phyloP scores from a whole-genome alignment of 2,888 invertebrate species.

The Mythimna lalbum region DNA sequence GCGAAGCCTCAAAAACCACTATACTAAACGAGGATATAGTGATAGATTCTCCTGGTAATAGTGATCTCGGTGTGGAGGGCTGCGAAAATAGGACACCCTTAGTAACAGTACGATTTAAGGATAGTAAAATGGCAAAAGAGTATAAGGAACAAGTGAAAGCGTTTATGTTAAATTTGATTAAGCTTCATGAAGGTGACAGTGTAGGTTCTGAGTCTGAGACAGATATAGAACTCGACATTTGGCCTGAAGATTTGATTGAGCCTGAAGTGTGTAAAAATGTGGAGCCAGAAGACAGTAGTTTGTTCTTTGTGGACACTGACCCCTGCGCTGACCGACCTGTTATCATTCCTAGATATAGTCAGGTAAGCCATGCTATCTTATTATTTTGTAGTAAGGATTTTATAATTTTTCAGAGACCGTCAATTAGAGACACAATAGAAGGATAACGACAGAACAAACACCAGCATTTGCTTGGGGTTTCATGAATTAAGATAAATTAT shows the following conservation, averaged over 20 bases:
- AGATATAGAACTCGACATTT: constrained; percentile 83
- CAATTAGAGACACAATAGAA: no score
- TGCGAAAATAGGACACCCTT: constrained; percentile 84
- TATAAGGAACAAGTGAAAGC: constrained; percentile 86
- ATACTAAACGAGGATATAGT: constrained; percentile 81
- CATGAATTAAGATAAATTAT: no score
- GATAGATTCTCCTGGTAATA: constrained; percentile 81
- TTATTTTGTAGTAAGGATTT: neutral
- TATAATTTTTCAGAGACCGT: no score
- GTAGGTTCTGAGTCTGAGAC: constrained; percentile 75
- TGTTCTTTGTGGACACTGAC: constrained; percentile 86
- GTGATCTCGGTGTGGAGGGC: constrained; percentile 79
- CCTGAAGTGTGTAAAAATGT: constrained; percentile 38
- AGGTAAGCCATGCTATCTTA: constrained; percentile 70
- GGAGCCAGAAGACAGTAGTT: constrained; percentile 67
- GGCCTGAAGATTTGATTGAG: constrained; percentile 82
- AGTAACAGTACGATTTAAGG: constrained; percentile 85
- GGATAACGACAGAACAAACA: no score
- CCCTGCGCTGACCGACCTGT: constrained; percentile 71
- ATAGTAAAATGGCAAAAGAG: constrained; percentile 80
- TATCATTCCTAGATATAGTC: constrained; percentile 81
- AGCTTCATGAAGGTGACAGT: constrained; percentile 74
- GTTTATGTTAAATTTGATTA: constrained; percentile 85
- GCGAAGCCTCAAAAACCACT: constrained; percentile 70
- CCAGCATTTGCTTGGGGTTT: no score